phyloP scores from a whole-genome alignment of 2,113 vertebrate species.

The Bothrops jararaca region DNA sequence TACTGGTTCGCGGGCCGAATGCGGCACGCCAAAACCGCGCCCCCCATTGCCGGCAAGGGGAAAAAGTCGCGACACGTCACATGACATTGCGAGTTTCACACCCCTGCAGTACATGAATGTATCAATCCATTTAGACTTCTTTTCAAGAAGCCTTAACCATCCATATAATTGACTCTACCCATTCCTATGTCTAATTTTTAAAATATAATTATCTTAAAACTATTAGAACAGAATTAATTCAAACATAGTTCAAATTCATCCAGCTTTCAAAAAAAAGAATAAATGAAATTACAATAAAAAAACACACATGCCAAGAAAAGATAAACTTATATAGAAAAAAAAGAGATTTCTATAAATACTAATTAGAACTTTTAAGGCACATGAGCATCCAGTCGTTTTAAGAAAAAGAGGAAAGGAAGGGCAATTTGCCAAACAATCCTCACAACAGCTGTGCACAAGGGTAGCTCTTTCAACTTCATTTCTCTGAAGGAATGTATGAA shows the following conservation, averaged over 20 bases:
- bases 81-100: no score
- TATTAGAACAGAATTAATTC: background rate
- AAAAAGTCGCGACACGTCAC: no score
- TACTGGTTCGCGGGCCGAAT: no score
- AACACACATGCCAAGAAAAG: background rate
- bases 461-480: constrained; percentile 12
- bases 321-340: no score
- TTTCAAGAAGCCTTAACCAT: background rate
- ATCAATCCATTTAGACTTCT: background rate
- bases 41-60: no score
- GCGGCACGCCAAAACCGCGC: no score
- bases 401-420: background rate
- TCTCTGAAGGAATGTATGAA: constrained; percentile 43
- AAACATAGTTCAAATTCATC: background rate
- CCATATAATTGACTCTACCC: background rate
- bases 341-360: background rate
- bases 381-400: constrained; percentile 4
- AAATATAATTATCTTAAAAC: background rate
- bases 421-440: background rate
- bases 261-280: background rate
- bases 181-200: background rate
- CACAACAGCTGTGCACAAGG: constrained; percentile 15
- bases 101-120: background rate
- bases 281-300: background rate
- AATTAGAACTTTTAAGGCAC: background rate